Evolutionary conservation across 2,888 invertebrate species (phyloP), one percentile per base, ranked within the genome.

Genomic region (Limnephilus auricula): DNA sequence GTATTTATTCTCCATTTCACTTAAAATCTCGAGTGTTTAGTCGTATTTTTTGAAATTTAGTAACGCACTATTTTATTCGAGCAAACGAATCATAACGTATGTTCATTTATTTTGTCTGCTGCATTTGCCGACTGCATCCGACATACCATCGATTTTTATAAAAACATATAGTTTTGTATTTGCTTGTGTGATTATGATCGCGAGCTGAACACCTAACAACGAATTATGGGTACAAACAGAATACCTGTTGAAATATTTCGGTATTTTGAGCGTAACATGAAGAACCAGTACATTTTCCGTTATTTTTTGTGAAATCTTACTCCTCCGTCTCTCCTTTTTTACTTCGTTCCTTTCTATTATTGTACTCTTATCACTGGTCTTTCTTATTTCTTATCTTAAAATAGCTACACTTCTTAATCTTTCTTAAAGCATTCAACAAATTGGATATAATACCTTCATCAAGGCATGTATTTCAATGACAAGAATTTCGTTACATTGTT

Each of bases 1-100:
- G 86, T 86, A 86, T 86, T 86, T 86, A 45, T 85, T 40, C 65
- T 25, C 65, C 65, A n/a, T 65, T 65, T 65, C 65, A 65, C 65
- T 9, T 65, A 25, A 65, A 65, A 65, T 65, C 2, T 65, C 9
- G 2, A 5, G 9, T 65, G 65, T n/a, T 6, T 65, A 9, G n/a
- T 25, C 0, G 6, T 5, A 65, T 65, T n/a, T 1, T 65, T 65
- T n/a, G 9, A 65, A 65, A 65, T 34, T 82, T 34, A 34, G 32
- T 34, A 82, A 82, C 12, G 32, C 82, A 31, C 6, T 34, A 82
- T 82, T 34, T 34, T 82, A 34, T 37, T 25, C 25, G 34, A 82
- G 34, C 18, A 34, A 32, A 82, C 65, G 65, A 25, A 65, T 65
- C 25, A n/a, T 25, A 25, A n/a, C 65, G 65, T 65, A 65, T 82